Base-by-base conservation (phyloP, 2,113 vertebrate genomes). In the Lampris incognitus region DNA sequence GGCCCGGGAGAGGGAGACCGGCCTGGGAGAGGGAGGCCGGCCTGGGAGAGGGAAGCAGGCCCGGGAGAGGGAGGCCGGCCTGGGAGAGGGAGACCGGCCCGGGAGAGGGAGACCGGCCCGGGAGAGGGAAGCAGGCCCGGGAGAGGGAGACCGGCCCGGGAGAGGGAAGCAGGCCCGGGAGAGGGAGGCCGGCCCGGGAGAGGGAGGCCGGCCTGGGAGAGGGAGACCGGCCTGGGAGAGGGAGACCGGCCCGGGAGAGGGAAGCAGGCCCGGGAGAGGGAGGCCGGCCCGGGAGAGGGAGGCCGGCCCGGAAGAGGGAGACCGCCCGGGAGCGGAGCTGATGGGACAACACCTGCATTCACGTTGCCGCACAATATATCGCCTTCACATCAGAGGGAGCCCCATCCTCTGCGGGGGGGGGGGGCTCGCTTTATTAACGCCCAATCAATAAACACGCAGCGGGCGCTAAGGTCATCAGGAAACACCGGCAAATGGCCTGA, bases 361-460 rank as follows among this genome's bases (percentile, higher is more conserved):
- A 75, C 66, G 74, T 79, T 62, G 79, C 86, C 78, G 62, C 76
- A 85, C 88, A 94, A 95, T 94, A 93, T 94, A 95, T 95, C 95
- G 94, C 95, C 93, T 91, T 89, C 94, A 96, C 96, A 96, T 98
- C 96, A 98, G 98, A 97, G 95, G 93, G 65, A 95, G 91, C 89
- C 93, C 83, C 86, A 85, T 95, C 92, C 94, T 97, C 84, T 95
- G 93, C 89, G 40, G 78, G 95, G 81, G 94, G 93, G 64, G 64
- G 94, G 95, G 71, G 67, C 76, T 67, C 92, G 94, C 95, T 96
- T 97, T 97, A 98, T 97, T 98, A 97, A 96, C 96, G 95, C 95
- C 94, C 89, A 93, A 98, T 99, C 98, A 97, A 99, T 99, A 99
- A 99, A 98, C 97, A 98, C 95, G 96, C 96, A 96, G 96, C 95